phyloP scores from a whole-genome alignment of 2,888 invertebrate species.

The Oscheius sp. region DNA sequence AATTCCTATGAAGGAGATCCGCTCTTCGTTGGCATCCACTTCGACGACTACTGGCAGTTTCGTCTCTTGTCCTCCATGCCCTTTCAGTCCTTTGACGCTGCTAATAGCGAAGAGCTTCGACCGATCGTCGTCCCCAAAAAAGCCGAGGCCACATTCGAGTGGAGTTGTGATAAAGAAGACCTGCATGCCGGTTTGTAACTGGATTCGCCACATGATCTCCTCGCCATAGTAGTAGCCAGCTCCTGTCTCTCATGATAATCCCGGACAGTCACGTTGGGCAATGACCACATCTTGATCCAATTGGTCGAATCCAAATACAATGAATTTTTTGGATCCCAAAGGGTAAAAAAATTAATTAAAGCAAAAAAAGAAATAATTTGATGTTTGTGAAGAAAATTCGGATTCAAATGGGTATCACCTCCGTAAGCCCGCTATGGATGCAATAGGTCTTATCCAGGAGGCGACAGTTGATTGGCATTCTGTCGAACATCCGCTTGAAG shows the following conservation, averaged over 20 bases:
- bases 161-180: neutral
- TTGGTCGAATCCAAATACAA: neutral
- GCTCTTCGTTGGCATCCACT: too few species aligned
- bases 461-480: neutral
- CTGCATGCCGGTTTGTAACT: too few species aligned
- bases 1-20: too few species aligned
- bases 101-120: neutral
- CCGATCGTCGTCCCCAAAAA: neutral
- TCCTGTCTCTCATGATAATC: neutral
- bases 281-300: neutral
- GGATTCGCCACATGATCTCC: neutral
- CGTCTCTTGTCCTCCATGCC: neutral
- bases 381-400: too few species aligned
- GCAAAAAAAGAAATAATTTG: too few species aligned
- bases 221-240: conserved; percentile 1
- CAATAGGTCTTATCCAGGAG: neutral
- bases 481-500: too few species aligned
- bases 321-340: too few species aligned
- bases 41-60: neutral
- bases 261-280: neutral
- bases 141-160: neutral
- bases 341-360: too few species aligned
- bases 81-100: neutral
- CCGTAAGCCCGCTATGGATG: neutral
- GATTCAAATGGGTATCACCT: too few species aligned